Evolutionary conservation across 2,113 vertebrate genomes (phyloP).

Genomic region (Nerophis ophidion): DNA sequence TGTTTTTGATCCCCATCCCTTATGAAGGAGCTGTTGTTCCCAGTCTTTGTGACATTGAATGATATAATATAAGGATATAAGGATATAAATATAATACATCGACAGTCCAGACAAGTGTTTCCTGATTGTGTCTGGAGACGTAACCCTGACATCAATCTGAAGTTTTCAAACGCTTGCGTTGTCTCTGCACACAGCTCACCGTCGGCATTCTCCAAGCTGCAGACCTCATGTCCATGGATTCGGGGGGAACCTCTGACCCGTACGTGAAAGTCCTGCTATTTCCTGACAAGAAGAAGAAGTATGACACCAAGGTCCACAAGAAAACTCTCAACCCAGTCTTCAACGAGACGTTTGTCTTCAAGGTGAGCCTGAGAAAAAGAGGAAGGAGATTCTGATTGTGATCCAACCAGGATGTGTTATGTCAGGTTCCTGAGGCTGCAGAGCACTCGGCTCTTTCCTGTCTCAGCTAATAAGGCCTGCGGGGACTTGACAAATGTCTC

Average conservation of each 20-base stretch:
- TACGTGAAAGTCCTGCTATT: conserved; percentile 90
- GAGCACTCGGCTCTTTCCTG: conserved; percentile 25
- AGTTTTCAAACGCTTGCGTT: too few species aligned
- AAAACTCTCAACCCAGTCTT: conserved; percentile 96
- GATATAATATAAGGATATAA: conserved; percentile 2
- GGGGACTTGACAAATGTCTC: conserved; percentile 36
- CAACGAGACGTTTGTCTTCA: conserved; percentile 95
- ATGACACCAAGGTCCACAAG: conserved; percentile 95
- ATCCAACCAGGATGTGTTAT: background rate
- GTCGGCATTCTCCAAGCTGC: conserved; percentile 95
- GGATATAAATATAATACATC: conserved; percentile 8
- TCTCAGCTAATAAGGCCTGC: conserved; percentile 56
- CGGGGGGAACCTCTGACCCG: conserved; percentile 93
- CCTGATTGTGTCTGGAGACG: conserved; percentile 24
- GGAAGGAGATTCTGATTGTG: background rate
- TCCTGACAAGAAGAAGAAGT: conserved; percentile 98
- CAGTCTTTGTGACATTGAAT: conserved; percentile 13
- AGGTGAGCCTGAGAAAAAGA: conserved; percentile 66
- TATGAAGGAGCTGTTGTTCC: background rate
- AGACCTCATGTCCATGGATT: conserved; percentile 92
- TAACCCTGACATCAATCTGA: conserved; percentile 13
- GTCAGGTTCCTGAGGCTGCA: conserved; percentile 8
- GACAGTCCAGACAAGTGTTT: conserved; percentile 9
- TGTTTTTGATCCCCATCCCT: too few species aligned
- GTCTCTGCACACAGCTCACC: conserved; percentile 76